Evolutionary conservation across 1,140 invertebrate species (phyloP).

Genomic region (Macrostomum lignano): DNA sequence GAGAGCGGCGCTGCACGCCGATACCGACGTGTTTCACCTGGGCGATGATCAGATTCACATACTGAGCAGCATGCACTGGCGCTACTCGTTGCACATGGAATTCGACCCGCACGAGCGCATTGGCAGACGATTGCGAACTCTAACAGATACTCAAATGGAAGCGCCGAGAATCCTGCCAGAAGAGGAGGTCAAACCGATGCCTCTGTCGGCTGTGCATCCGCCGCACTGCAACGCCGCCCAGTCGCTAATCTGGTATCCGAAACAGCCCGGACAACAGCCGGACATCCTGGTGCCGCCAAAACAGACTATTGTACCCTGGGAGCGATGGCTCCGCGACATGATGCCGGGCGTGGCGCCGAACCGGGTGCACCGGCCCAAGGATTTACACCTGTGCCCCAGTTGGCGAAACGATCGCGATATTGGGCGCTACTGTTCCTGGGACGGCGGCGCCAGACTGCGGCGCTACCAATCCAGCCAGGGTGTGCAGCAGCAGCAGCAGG

Average conservation of each 20-base stretch:
- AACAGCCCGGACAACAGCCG: not conserved
- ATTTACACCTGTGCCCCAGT: too few relatives aligned
- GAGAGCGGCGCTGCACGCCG: not conserved
- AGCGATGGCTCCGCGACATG: slow-evolving; percentile 3
- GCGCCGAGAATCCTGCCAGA: not conserved
- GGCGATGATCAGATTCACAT: slow-evolving; percentile 2
- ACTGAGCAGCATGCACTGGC: slow-evolving; percentile 4
- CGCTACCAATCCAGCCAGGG: too few relatives aligned
- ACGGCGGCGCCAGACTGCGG: too few relatives aligned
- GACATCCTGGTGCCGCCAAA: slow-evolving; percentile 6
- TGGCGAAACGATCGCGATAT: too few relatives aligned
- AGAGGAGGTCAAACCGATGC: not conserved
- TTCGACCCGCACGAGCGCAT: slow-evolving; percentile 3
- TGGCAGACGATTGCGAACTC: slow-evolving; percentile 1
- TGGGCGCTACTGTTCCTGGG: too few relatives aligned
- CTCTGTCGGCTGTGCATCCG: slow-evolving; percentile 4
- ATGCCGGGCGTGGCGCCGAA: too few relatives aligned
- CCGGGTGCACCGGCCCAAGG: too few relatives aligned
- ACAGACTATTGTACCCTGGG: slow-evolving; percentile 4
- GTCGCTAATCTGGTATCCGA: slow-evolving; percentile 6
- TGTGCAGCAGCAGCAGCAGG: too few relatives aligned
- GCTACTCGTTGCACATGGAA: slow-evolving; percentile 1
- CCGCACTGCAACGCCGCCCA: slow-evolving; percentile 6
- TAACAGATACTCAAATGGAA: slow-evolving; percentile 5
- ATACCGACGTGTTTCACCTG: not conserved